Base-by-base conservation (phyloP, 2,888 invertebrate genomes). In the Lingula anatina region DNA sequence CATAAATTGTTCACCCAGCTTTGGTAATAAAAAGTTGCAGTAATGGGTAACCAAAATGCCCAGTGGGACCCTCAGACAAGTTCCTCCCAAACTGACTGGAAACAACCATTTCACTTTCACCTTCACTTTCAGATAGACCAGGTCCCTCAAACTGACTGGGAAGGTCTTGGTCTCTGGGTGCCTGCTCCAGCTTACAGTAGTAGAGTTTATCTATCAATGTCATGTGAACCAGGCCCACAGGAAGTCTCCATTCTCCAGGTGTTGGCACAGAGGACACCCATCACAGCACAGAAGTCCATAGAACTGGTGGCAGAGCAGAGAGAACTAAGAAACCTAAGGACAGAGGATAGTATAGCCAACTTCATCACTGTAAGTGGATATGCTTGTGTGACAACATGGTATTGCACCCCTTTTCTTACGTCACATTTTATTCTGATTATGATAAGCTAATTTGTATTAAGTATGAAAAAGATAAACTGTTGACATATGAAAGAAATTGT, bases 91-190 rank as follows among this genome's bases (percentile, higher is more conserved):
- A n/a, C n/a, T n/a, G n/a, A n/a, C n/a, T n/a, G n/a, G n/a, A n/a
- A n/a, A n/a, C n/a, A n/a, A n/a, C n/a, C n/a, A n/a, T n/a, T n/a
- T n/a, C n/a, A n/a, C n/a, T n/a, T n/a, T n/a, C n/a, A 15, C 9
- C 15, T 15, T 12, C 31, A 31, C 15, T 31, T 31, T 24, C 58
- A 73, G 74, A 60, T 64, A 20, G 60, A 54, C 48, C 65, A 67
- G 52, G 64, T 73, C 4, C 71, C 73, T 4, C 61, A 71, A 46
- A 48, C 61, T 25, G 71, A 73, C 50, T 73, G 73, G 73, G 55
- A 60, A 15, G 50, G 67, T 28, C 60, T 72, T 38, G 73, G 74
- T 18, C 55, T 74, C 23, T 65, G 61, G 59, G 60, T 66, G 47
- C 67, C 72, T 5, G 55, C 63, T 5, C 74, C 73, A 3, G 61